phyloP scores from a whole-genome alignment of 2,797 vertebrate genomes.

The Bradypodion pumilum region DNA sequence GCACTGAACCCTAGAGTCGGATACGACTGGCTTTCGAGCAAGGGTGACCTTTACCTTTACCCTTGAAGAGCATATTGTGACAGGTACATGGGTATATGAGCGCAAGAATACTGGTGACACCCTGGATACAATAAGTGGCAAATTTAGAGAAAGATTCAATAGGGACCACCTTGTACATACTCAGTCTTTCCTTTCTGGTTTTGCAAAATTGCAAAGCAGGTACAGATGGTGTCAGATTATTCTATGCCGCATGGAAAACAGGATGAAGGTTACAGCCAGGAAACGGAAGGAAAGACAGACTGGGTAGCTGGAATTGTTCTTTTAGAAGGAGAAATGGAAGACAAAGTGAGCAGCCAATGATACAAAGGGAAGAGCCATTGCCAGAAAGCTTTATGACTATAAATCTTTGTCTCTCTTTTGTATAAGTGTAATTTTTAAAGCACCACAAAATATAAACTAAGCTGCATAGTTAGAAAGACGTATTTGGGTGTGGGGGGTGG shows the following conservation, averaged over 20 bases:
- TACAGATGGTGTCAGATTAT: not conserved
- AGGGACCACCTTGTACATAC: too few relatives aligned
- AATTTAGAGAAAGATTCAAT: too few relatives aligned
- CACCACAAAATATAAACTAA: slow-evolving; percentile 36
- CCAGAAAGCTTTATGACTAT: slow-evolving; percentile 3
- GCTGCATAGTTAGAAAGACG: slow-evolving; percentile 34
- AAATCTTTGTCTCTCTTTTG: slow-evolving; percentile 7
- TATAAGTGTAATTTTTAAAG: slow-evolving; percentile 4
- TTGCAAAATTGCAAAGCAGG: not conserved
- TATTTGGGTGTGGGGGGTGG: not conserved
- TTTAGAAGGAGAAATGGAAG: not conserved
- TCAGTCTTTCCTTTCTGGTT: not conserved
- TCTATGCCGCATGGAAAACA: not conserved
- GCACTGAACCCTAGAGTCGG: too few relatives aligned
- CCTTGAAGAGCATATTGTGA: too few relatives aligned
- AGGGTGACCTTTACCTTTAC: too few relatives aligned
- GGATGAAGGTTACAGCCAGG: not conserved
- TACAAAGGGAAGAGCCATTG: not conserved
- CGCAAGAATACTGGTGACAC: too few relatives aligned
- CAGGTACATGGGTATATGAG: too few relatives aligned
- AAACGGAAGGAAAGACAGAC: not conserved
- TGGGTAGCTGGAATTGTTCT: not conserved
- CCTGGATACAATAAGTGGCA: too few relatives aligned
- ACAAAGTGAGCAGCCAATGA: not conserved
- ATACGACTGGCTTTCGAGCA: too few relatives aligned